phyloP scores from a whole-genome alignment of 2,888 invertebrate species.

The Eurois occulta region DNA sequence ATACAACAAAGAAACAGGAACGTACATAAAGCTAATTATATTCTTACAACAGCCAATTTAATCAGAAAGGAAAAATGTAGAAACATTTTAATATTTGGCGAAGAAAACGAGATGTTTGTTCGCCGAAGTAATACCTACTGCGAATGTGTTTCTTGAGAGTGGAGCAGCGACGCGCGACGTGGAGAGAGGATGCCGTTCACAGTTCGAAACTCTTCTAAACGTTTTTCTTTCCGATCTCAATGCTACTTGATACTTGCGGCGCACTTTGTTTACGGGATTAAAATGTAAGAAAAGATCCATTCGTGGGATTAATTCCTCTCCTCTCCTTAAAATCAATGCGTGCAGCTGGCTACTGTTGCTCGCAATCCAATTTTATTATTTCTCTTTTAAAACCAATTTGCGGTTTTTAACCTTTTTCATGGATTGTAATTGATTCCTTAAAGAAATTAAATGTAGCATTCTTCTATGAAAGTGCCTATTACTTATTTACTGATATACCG shows the following conservation, averaged over 20 bases:
- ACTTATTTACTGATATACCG: not conserved
- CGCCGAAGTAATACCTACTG: slow-evolving; percentile 2
- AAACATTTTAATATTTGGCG: slow-evolving; percentile 39
- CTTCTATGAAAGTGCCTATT: not conserved
- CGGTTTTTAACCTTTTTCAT: not conserved
- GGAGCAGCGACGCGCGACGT: not conserved
- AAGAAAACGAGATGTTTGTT: slow-evolving; percentile 7
- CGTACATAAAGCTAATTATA: slow-evolving; percentile 52
- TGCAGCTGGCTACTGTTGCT: not conserved
- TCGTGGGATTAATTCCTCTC: slow-evolving; percentile 8
- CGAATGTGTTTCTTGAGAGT: slow-evolving; percentile 1
- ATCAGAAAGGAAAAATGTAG: slow-evolving; percentile 32
- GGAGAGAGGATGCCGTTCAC: not conserved
- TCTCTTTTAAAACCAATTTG: not conserved
- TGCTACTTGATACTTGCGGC: not conserved
- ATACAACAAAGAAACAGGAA: slow-evolving; percentile 44
- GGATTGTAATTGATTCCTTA: not conserved
- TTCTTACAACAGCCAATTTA: slow-evolving; percentile 49
- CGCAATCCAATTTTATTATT: not conserved
- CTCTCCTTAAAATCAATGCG: not conserved
- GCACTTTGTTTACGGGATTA: slow-evolving; percentile 2
- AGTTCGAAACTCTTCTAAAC: not conserved
- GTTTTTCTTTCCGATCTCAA: not conserved
- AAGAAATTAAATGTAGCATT: not conserved
- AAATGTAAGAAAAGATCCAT: not conserved